Conservation (phyloP, 2,888 invertebrate species). For the Dryobota labecula region DNA sequence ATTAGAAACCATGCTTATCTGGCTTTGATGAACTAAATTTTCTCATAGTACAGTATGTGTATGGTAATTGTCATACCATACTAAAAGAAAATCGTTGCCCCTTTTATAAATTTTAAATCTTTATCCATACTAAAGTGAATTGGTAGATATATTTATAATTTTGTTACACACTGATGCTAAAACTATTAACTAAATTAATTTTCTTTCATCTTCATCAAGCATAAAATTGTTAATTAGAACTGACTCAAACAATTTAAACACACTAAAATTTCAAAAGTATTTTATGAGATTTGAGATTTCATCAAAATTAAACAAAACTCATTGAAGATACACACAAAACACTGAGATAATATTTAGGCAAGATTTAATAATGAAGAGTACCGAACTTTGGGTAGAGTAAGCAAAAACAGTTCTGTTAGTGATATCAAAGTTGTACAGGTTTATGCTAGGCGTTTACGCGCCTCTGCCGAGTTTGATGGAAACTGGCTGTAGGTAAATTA, state of each 20-base stretch:
- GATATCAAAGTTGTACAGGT: constrained; percentile 70
- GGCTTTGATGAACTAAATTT: neutral
- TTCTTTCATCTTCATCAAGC: constrained; percentile 8
- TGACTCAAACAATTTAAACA: constrained; percentile 41
- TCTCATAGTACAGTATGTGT: no score
- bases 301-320: constrained; percentile 60
- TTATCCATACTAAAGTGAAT: no score
- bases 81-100: neutral
- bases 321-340: constrained; percentile 61
- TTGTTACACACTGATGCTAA: neutral
- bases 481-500: constrained; percentile 38
- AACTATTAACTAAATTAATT: constrained; percentile 3
- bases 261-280: constrained; percentile 48
- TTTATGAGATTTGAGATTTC: constrained; percentile 51
- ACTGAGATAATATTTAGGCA: constrained; percentile 70
- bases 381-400: constrained; percentile 67
- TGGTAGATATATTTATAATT: no score
- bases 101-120: neutral
- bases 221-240: constrained; percentile 24
- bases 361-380: constrained; percentile 69
- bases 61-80: no score
- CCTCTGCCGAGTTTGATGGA: constrained; percentile 42
- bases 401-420: constrained; percentile 70
- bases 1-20: neutral
- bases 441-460: constrained; percentile 43